These are phyloP conservation scores for Loris lydekkerianus DNA, from an alignment of 2,797 vertebrate genomes.

Conservation along the genomic window DNA sequence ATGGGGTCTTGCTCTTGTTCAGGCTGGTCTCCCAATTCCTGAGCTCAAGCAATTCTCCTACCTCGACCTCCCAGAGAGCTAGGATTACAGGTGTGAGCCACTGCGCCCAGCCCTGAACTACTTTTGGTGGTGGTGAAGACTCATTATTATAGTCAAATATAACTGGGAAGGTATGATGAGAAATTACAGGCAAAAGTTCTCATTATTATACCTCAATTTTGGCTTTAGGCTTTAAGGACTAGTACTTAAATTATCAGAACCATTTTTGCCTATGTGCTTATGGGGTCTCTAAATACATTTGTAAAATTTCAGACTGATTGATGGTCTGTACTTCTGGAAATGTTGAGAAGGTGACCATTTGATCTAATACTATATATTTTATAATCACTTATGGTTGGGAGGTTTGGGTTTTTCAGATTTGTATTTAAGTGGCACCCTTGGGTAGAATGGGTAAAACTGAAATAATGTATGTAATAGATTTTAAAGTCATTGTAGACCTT, in stretches of 20 bases:
- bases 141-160: conserved; percentile 27
- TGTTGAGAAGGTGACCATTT: not conserved
- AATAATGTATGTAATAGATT: conserved; percentile 59
- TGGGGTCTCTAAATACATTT: conserved; percentile 20
- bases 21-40: too few species aligned
- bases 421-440: not conserved
- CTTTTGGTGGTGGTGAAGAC: conserved; percentile 17
- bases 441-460: conserved; percentile 58
- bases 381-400: conserved; percentile 1
- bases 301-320: conserved; percentile 47
- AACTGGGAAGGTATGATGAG: not conserved
- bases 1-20: too few species aligned
- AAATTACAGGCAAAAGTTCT: conserved; percentile 40
- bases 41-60: too few species aligned
- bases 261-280: conserved; percentile 36
- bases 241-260: conserved; percentile 50
- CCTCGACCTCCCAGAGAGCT: too few species aligned
- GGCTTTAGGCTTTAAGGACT: conserved; percentile 31
- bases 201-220: conserved; percentile 36
- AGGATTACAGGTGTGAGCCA: too few species aligned
- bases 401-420: conserved; percentile 47
- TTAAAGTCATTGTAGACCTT: conserved; percentile 77
- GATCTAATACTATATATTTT: not conserved
- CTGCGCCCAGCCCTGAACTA: not conserved
- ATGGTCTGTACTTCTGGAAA: not conserved